These are phyloP conservation scores for Sicus ferrugineus DNA, from an alignment of 2,888 invertebrate genomes.

Conservation along the genomic window DNA sequence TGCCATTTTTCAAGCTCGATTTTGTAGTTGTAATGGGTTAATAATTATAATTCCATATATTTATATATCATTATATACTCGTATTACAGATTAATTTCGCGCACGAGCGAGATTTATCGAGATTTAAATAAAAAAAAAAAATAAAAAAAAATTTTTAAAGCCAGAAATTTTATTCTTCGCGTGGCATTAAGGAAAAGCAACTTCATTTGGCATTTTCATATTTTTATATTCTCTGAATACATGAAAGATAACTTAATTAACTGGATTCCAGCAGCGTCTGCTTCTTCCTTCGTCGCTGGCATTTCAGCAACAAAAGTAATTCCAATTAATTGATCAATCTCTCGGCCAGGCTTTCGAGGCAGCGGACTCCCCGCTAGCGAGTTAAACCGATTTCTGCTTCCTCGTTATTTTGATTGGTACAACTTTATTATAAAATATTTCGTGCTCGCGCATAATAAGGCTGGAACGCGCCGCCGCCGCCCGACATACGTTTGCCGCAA, in stretches of 20 bases:
- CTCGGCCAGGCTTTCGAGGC: neutral
- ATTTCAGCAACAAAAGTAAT: conserved; percentile 7
- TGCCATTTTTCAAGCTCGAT: too few relatives aligned
- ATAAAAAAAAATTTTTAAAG: too few relatives aligned
- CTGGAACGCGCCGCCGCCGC: neutral
- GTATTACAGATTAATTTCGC: too few relatives aligned
- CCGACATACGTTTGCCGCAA: neutral
- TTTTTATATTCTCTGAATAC: too few relatives aligned
- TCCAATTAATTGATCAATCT: conserved; percentile 12
- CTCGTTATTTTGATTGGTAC: conserved; percentile 35
- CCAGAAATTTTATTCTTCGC: too few relatives aligned
- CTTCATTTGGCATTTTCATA: too few relatives aligned
- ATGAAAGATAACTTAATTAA: conserved; percentile 3
- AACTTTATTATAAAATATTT: conserved; percentile 41
- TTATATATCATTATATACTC: too few relatives aligned
- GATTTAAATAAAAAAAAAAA: too few relatives aligned
- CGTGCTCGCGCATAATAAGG: conserved; percentile 39
- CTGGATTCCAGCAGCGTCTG: neutral
- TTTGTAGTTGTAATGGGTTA: too few relatives aligned
- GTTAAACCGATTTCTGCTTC: neutral
- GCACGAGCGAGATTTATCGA: too few relatives aligned
- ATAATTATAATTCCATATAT: too few relatives aligned
- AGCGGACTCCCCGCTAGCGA: neutral
- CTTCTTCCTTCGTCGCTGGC: neutral
- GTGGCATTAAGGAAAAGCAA: too few relatives aligned